phyloP scores from a whole-genome alignment of 2,113 vertebrate species.

The Typhlomys cinereus region DNA sequence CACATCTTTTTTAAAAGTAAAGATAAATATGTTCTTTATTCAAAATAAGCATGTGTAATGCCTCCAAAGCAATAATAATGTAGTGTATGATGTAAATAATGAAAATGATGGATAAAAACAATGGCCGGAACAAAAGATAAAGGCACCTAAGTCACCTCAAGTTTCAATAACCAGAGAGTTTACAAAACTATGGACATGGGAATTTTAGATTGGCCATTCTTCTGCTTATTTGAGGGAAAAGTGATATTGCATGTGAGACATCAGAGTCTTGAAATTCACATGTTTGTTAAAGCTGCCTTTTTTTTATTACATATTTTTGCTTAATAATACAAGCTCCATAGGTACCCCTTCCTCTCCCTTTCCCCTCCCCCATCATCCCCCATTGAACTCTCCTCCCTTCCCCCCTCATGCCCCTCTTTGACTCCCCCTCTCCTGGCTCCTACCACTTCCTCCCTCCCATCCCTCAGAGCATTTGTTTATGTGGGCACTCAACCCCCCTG shows the following conservation, averaged over 20 bases:
- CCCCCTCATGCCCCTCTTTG: too few species aligned
- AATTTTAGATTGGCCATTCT: neutral
- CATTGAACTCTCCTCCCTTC: too few species aligned
- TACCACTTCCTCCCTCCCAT: too few species aligned
- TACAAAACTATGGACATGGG: neutral
- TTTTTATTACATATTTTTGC: too few species aligned
- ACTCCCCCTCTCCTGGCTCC: too few species aligned
- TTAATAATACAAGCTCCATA: too few species aligned
- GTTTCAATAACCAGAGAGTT: neutral
- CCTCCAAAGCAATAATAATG: neutral
- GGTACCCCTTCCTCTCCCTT: too few species aligned
- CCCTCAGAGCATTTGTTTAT: too few species aligned
- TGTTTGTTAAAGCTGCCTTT: too few species aligned
- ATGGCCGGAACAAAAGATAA: neutral
- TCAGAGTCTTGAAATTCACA: neutral
- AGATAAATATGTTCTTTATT: neutral
- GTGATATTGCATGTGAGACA: neutral
- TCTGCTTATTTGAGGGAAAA: neutral
- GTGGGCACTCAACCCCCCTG: too few species aligned
- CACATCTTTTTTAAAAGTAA: neutral
- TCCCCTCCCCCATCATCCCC: too few species aligned
- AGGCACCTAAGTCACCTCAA: neutral
- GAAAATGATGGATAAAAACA: too few species aligned
- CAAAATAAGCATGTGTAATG: neutral
- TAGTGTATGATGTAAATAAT: neutral